Percentiles rank a stretch among this genome's conserved stretches.
phyloP scores from a whole-genome alignment of 2,888 invertebrate genomes.

The Panorpa germanica region DNA sequence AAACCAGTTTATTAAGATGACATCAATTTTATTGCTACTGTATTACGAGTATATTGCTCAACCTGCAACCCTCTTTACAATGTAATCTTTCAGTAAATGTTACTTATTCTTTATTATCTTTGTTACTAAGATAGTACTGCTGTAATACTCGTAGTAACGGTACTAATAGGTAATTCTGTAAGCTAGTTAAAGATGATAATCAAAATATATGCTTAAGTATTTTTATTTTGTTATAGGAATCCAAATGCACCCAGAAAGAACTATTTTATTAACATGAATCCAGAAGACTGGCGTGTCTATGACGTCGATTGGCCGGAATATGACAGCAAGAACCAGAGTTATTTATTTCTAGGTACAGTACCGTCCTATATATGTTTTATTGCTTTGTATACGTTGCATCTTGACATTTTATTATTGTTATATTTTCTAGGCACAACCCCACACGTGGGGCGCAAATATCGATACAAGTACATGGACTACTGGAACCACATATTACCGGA shows the following conservation, averaged over 20 bases:
- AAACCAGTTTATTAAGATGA: too few species aligned
- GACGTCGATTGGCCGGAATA: slow-evolving; percentile 75
- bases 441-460: slow-evolving; percentile 50
- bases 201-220: slow-evolving; percentile 6
- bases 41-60: too few species aligned
- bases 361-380: background rate
- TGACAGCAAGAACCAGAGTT: slow-evolving; percentile 51
- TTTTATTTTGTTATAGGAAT: slow-evolving; percentile 31
- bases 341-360: slow-evolving; percentile 48
- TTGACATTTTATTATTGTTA: background rate
- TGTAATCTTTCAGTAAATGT: too few species aligned
- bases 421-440: slow-evolving; percentile 52
- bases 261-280: slow-evolving; percentile 40
- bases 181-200: too few species aligned
- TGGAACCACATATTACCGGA: slow-evolving; percentile 73
- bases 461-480: slow-evolving; percentile 56
- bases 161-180: slow-evolving; percentile 5
- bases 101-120: too few species aligned
- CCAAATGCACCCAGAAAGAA: slow-evolving; percentile 54
- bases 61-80: too few species aligned
- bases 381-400: slow-evolving; percentile 8
- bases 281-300: slow-evolving; percentile 45
- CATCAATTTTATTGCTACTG: too few species aligned
- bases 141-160: slow-evolving; percentile 4
- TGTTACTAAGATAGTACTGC: too few species aligned